These are phyloP conservation scores for Eleginops maclovinus DNA, from an alignment of 2,113 vertebrate genomes.

Conservation along the genomic window DNA sequence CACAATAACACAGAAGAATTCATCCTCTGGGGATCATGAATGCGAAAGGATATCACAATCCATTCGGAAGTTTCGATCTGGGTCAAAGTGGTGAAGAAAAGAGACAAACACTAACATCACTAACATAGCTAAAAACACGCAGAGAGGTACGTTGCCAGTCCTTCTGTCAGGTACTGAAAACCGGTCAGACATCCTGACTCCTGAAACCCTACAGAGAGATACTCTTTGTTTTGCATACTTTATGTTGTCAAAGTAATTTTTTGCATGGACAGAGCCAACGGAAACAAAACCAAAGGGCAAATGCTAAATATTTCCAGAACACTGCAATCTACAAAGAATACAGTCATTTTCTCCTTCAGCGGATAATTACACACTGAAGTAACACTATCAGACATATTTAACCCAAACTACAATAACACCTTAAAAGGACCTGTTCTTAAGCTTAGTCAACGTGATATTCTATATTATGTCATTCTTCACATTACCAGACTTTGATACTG, in stretches of 20 bases:
- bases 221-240: neutral
- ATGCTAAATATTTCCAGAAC: constrained; percentile 59
- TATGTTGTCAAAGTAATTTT: constrained; percentile 21
- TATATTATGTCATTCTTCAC: constrained; percentile 49
- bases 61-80: neutral
- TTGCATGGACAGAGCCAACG: neutral
- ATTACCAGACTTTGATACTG: constrained; percentile 63
- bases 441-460: constrained; percentile 32
- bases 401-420: constrained; percentile 48
- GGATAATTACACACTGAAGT: constrained; percentile 42
- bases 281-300: constrained; percentile 35
- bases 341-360: constrained; percentile 19
- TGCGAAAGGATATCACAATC: neutral
- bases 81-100: neutral
- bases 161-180: neutral
- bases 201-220: neutral
- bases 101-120: neutral
- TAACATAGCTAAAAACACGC: neutral
- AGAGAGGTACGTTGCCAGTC: neutral
- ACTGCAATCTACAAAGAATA: constrained; percentile 33
- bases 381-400: constrained; percentile 46
- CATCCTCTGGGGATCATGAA: neutral
- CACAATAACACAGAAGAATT: neutral
- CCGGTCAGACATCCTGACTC: constrained; percentile 1
- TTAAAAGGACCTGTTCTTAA: constrained; percentile 48